These are phyloP conservation scores for Anguilla japonica DNA, from an alignment of 2,113 vertebrate species.

Conservation along the genomic window DNA sequence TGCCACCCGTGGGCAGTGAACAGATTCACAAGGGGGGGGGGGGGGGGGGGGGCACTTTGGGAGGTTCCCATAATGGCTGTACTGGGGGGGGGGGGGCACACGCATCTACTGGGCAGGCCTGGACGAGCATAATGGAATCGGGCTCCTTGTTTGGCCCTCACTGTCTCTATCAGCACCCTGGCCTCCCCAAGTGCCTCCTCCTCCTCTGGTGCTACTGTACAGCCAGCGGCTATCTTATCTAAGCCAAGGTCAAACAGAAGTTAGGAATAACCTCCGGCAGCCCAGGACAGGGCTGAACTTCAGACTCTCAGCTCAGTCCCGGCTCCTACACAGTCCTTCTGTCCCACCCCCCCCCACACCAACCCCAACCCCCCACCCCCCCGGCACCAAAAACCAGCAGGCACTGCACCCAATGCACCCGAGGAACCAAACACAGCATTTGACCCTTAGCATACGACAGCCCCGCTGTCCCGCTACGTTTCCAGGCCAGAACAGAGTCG, in stretches of 20 bases:
- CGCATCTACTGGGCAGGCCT: not conserved
- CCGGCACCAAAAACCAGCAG: too few relatives aligned
- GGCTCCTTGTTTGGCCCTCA: not conserved
- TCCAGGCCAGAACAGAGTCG: too few relatives aligned
- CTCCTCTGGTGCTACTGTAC: not conserved
- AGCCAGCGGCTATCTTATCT: slow-evolving; percentile 6
- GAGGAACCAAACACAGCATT: not conserved
- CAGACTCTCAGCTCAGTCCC: not conserved
- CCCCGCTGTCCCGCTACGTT: too few relatives aligned
- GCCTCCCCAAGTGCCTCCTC: too few relatives aligned
- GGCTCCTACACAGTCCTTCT: not conserved
- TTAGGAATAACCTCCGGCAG: not conserved
- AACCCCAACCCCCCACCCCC: not conserved
- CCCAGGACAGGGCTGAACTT: not conserved
- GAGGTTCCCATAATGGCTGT: too few relatives aligned
- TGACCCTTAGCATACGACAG: too few relatives aligned
- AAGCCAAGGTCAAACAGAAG: slow-evolving; percentile 22
- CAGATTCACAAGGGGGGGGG: not conserved
- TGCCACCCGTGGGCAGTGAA: not conserved
- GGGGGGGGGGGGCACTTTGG: too few relatives aligned
- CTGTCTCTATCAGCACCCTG: too few relatives aligned
- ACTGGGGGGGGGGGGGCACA: not conserved
- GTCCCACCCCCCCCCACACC: not conserved
- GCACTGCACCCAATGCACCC: too few relatives aligned
- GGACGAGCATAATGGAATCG: not conserved